Base-by-base conservation (phyloP, 2,113 vertebrate species). In the Hyaena hyaena region DNA sequence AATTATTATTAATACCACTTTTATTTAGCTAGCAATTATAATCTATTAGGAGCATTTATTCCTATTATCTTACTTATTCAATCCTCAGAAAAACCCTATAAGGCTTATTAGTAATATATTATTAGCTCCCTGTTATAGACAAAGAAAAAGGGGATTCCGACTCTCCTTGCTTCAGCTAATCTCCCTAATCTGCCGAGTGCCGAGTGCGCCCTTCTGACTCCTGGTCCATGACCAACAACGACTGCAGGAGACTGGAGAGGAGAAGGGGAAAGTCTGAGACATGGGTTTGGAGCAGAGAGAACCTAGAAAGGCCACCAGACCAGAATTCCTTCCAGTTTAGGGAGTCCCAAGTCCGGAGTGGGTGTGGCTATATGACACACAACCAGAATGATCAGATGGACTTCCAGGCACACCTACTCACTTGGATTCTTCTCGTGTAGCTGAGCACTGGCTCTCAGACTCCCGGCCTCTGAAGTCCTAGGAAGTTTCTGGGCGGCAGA, bases 11-110 rank as follows among this genome's bases (percentile, higher is more conserved):
- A 97, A 96, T 91, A 73, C 65, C 89, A 96, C 76, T 96, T 84
- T 98, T 97, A 93, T 97, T 96, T 95, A 96, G 92, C 90, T 95
- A 97, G 97, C 66, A 97, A 95, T 97, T 96, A 95, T 93, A 96
- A 96, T 88, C 97, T 96, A 96, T 98, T 96, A 97, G 90, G 92
- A 95, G 66, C 88, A 96, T 95, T 97, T 90, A 93, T 81, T 95
- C 88, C 84, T 76, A 97, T 97, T 94, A 66, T 84, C 81, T 90
- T 84, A 80, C 82, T 95, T 90, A 97, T 66, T 93, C 76, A 95
- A 55, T 50, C 92, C 95, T 97, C 74, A 86, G 92, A 89, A 98
- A 97, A 97, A 92, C 83, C 90, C 84, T 97, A 35, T 76, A 92
- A 92, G 58, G 74, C 94, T 96, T 87, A 88, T 93, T 92, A 95